Conservation (phyloP, 2,113 vertebrate genomes). For the Silurus asotus region DNA sequence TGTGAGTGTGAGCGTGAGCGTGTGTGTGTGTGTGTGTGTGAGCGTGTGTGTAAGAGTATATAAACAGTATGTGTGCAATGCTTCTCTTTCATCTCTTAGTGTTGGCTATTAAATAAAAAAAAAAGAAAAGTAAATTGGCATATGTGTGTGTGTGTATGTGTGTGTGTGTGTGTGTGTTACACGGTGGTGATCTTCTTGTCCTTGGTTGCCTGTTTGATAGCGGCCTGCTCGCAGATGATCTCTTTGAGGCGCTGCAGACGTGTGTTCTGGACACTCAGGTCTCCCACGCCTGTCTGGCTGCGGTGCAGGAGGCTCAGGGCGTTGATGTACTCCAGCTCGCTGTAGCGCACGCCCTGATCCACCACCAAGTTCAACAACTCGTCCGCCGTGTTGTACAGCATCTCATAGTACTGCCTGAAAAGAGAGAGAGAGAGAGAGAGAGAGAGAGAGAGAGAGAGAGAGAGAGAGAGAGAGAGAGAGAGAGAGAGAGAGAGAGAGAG, state of each 20-base stretch:
- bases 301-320: constrained; percentile 92
- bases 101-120: neutral
- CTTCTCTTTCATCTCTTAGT: neutral
- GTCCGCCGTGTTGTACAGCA: constrained; percentile 95
- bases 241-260: constrained; percentile 94
- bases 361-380: constrained; percentile 97
- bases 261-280: constrained; percentile 90
- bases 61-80: neutral
- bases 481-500: neutral
- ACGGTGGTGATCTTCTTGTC: constrained; percentile 99
- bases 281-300: constrained; percentile 95
- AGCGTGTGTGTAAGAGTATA: constrained; percentile 15
- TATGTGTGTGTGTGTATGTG: neutral
- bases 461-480: neutral
- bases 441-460: neutral
- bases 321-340: constrained; percentile 96
- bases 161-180: constrained; percentile 56
- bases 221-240: constrained; percentile 97
- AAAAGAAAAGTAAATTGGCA: neutral
- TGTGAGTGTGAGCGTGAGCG: constrained; percentile 2
- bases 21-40: neutral
- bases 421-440: neutral
- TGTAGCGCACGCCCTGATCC: constrained; percentile 97
- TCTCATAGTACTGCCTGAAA: constrained; percentile 94
- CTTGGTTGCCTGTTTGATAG: constrained; percentile 97